phyloP scores from a whole-genome alignment of 2,888 invertebrate species.

The Plagodis pulveraria region DNA sequence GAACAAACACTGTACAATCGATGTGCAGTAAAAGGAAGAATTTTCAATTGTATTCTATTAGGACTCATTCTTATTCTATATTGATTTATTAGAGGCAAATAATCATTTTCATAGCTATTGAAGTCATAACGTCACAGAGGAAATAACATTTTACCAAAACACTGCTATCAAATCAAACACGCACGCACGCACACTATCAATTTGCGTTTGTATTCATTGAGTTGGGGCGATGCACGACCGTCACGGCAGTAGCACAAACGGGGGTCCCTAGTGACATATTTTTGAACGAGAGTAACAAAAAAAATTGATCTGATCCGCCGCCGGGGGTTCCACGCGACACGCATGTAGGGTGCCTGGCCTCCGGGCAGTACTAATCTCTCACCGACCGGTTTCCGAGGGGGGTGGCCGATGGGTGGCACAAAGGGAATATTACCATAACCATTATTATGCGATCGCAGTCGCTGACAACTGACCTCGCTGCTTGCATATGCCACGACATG shows the following conservation, averaged over 20 bases:
- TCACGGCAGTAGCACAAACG: slow-evolving; percentile 49
- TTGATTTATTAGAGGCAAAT: no score
- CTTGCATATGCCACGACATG: slow-evolving; percentile 52
- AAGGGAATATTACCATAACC: slow-evolving; percentile 61
- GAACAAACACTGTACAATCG: no score
- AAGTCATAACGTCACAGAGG: not conserved
- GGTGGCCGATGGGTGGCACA: slow-evolving; percentile 26
- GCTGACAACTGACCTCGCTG: slow-evolving; percentile 50
- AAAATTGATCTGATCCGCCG: slow-evolving; percentile 50
- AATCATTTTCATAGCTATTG: not conserved
- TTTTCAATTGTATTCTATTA: no score
- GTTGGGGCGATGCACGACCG: slow-evolving; percentile 48
- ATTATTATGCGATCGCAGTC: slow-evolving; percentile 55
- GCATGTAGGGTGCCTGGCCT: slow-evolving; percentile 23
- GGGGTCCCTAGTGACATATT: slow-evolving; percentile 66
- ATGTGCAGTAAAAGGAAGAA: no score
- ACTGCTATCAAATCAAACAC: slow-evolving; percentile 29
- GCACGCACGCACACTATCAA: slow-evolving; percentile 34
- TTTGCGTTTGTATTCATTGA: slow-evolving; percentile 32
- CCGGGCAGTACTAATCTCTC: slow-evolving; percentile 19
- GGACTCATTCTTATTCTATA: no score
- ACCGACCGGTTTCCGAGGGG: slow-evolving; percentile 28
- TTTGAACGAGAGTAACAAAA: slow-evolving; percentile 56
- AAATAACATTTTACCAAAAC: slow-evolving; percentile 1
- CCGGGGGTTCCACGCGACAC: slow-evolving; percentile 43